These are phyloP conservation scores for Ferdinandea cuprea DNA, from an alignment of 2,888 invertebrate genomes.

Conservation along the genomic window DNA sequence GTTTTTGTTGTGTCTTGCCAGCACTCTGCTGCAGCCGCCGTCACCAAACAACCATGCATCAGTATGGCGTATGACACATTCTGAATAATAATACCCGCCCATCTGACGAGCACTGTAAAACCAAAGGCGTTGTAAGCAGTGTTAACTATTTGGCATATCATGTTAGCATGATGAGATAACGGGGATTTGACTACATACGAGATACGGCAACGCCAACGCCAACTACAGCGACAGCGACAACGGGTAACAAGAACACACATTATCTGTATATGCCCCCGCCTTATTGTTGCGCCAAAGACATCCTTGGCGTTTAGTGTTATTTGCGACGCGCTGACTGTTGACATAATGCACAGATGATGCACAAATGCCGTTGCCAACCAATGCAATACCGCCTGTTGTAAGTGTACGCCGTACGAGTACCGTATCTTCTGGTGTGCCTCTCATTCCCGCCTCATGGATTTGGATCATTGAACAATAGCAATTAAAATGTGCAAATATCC, in stretches of 20 bases:
- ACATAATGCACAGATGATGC: slow-evolving; percentile 8
- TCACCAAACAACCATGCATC: slow-evolving; percentile 17
- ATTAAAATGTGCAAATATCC: slow-evolving; percentile 72
- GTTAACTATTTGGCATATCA: slow-evolving; percentile 72
- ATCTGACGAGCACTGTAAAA: slow-evolving; percentile 25
- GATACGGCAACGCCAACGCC: too few species aligned
- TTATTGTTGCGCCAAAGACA: slow-evolving; percentile 16
- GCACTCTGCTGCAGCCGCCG: neutral
- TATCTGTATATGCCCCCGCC: slow-evolving; percentile 26
- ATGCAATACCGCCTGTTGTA: slow-evolving; percentile 45
- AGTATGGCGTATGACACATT: slow-evolving; percentile 23
- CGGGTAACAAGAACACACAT: slow-evolving; percentile 20
- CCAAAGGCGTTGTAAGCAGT: slow-evolving; percentile 65
- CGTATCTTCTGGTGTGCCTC: slow-evolving; percentile 3
- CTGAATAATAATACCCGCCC: slow-evolving; percentile 50
- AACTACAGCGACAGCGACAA: neutral
- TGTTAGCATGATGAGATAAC: slow-evolving; percentile 74
- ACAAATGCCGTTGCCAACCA: neutral
- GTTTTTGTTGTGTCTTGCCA: slow-evolving; percentile 4
- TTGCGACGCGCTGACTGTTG: slow-evolving; percentile 34
- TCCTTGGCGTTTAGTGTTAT: slow-evolving; percentile 42
- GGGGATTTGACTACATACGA: slow-evolving; percentile 47
- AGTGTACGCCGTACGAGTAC: slow-evolving; percentile 5
- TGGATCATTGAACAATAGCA: slow-evolving; percentile 70
- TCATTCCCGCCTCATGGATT: neutral